Evolutionary conservation across 2,113 vertebrate genomes (phyloP).

Genomic region (Labrus mixtus): DNA sequence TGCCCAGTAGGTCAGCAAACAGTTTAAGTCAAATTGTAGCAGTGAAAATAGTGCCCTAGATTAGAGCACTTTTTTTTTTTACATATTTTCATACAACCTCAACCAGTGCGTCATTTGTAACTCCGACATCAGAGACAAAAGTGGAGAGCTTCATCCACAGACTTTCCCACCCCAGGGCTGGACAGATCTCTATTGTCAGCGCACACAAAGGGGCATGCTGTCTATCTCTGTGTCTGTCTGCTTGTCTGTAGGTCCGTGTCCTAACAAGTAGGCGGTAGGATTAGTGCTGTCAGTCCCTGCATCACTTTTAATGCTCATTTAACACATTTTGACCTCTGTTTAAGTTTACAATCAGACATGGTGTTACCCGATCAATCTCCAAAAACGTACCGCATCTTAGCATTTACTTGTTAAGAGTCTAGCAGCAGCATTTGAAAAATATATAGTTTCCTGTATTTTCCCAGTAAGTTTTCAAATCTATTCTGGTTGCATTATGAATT

Average conservation of each 20-base stretch:
- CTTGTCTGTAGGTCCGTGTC: slow-evolving; percentile 51
- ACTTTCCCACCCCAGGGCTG: slow-evolving; percentile 57
- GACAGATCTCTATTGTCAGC: slow-evolving; percentile 73
- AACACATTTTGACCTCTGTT: slow-evolving; percentile 4
- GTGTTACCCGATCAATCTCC: not conserved
- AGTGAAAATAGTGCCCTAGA: no score
- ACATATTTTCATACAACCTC: no score
- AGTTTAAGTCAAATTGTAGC: no score
- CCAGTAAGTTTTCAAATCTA: no score
- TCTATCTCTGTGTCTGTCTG: slow-evolving; percentile 7
- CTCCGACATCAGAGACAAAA: not conserved
- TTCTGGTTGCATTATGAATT: not conserved
- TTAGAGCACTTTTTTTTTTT: no score
- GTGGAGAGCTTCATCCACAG: slow-evolving; percentile 43
- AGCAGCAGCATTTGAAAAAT: no score
- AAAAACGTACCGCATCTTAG: no score
- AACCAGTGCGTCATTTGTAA: no score
- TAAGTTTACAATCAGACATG: not conserved
- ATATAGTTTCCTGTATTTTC: no score
- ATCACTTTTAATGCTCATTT: not conserved
- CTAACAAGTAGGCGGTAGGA: slow-evolving; percentile 45
- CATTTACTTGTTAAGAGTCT: no score
- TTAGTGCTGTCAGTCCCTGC: slow-evolving; percentile 30
- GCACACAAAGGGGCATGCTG: slow-evolving; percentile 66
- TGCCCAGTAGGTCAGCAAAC: no score